Evolutionary conservation across 2,113 vertebrate species (phyloP).

Genomic region (Embiotoca jacksoni): DNA sequence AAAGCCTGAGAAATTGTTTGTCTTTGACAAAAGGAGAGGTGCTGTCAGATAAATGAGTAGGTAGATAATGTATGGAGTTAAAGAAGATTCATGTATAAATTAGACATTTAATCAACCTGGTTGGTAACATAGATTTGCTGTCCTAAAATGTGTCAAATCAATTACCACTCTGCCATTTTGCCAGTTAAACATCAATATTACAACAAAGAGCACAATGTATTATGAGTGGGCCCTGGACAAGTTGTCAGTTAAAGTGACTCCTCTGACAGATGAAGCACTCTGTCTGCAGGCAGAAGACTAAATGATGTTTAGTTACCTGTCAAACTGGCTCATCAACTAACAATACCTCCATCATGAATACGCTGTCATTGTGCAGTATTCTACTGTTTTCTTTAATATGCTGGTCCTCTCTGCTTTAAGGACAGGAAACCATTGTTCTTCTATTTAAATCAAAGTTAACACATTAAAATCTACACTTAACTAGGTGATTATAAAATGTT

Average conservation of each 20-base stretch:
- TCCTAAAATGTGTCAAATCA: slow-evolving; percentile 37
- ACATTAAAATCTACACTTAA: neutral
- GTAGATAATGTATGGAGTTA: neutral
- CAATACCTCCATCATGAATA: slow-evolving; percentile 40
- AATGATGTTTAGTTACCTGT: slow-evolving; percentile 68
- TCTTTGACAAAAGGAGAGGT: neutral
- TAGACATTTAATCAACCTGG: slow-evolving; percentile 17
- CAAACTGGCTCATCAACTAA: slow-evolving; percentile 57
- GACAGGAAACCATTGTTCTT: neutral
- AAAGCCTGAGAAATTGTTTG: neutral
- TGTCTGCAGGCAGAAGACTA: slow-evolving; percentile 55
- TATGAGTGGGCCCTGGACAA: slow-evolving; percentile 58
- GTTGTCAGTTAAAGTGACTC: slow-evolving; percentile 62
- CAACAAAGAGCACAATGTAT: slow-evolving; percentile 55
- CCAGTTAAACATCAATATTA: slow-evolving; percentile 42
- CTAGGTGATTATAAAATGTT: neutral
- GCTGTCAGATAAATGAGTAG: neutral
- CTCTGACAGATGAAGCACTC: slow-evolving; percentile 51
- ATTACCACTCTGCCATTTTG: slow-evolving; percentile 26
- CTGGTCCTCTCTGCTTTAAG: neutral
- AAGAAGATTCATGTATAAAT: slow-evolving; percentile 11
- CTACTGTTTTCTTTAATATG: slow-evolving; percentile 19
- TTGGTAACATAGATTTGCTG: slow-evolving; percentile 20
- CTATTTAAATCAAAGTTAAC: slow-evolving; percentile 1
- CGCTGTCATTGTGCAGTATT: slow-evolving; percentile 41